Conservation (phyloP, 2,797 vertebrate genomes). For the Falco rusticolus region DNA sequence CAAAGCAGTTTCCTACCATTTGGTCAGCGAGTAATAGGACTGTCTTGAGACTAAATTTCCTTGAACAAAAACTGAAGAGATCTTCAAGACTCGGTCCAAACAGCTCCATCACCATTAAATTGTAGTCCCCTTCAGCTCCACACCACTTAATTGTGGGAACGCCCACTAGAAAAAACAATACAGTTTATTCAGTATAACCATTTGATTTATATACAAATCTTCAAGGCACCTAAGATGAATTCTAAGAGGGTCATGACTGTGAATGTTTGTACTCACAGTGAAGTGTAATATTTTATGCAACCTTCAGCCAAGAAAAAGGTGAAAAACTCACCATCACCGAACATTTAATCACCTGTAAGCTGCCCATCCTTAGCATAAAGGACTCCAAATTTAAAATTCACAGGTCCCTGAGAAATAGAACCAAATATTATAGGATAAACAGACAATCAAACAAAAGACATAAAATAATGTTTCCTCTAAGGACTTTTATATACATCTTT, state of each 20-base stretch:
- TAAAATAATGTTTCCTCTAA: background rate
- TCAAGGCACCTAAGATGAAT: background rate
- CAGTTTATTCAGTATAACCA: background rate
- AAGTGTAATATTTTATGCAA: background rate
- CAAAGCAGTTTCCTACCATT: slow-evolving; percentile 79
- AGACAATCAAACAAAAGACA: background rate
- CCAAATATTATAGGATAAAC: background rate
- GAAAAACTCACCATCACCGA: slow-evolving; percentile 91
- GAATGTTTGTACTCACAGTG: background rate
- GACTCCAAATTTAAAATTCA: slow-evolving; percentile 99
- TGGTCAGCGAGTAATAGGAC: slow-evolving; percentile 91
- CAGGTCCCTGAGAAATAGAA: slow-evolving; percentile 86
- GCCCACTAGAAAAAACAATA: slow-evolving; percentile 84
- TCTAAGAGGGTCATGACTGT: background rate
- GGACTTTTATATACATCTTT: background rate
- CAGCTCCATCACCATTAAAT: slow-evolving; percentile 98
- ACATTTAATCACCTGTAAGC: slow-evolving; percentile 98
- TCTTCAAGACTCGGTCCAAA: slow-evolving; percentile 95
- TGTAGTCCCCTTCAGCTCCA: slow-evolving; percentile 97
- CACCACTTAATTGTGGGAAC: slow-evolving; percentile 98
- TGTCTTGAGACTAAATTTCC: slow-evolving; percentile 92
- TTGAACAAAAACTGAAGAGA: slow-evolving; percentile 97
- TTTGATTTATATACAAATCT: background rate
- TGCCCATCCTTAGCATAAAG: slow-evolving; percentile 98
- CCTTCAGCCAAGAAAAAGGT: background rate